phyloP scores from a whole-genome alignment of 1,140 invertebrate species.

The Nasonia longicornis region DNA sequence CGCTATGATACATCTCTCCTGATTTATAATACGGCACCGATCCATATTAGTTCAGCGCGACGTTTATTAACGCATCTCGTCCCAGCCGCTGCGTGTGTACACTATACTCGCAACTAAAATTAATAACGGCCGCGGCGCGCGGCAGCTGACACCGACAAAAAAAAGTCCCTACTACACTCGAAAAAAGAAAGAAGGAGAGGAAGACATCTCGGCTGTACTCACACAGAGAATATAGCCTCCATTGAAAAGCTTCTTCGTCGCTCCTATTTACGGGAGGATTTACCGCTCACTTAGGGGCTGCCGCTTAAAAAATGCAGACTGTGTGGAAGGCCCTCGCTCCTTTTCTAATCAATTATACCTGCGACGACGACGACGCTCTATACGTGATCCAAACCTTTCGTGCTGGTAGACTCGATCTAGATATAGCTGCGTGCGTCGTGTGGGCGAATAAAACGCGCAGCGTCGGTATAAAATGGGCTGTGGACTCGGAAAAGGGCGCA shows the following conservation, averaged over 20 bases:
- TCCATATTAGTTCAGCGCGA: background rate
- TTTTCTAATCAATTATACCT: conserved; percentile 34
- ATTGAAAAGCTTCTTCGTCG: background rate
- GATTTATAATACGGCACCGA: background rate
- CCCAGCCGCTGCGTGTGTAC: background rate
- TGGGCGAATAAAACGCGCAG: conserved; percentile 29
- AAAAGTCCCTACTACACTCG: background rate
- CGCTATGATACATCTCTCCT: background rate
- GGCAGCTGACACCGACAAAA: background rate
- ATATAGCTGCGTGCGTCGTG: conserved; percentile 24
- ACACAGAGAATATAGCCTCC: background rate
- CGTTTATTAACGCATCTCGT: background rate
- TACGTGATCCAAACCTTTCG: background rate
- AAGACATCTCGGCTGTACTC: background rate
- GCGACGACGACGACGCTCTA: background rate
- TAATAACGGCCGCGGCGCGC: background rate
- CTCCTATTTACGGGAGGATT: background rate
- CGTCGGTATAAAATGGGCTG: no score
- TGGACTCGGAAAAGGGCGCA: background rate
- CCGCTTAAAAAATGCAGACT: no score
- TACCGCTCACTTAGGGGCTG: conserved; percentile 5
- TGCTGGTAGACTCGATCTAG: conserved; percentile 19
- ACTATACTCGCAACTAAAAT: background rate
- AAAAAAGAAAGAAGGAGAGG: background rate
- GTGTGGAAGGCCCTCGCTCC: background rate